Evolutionary conservation across 23 tunicate genomes (phyloP).

Genomic region (Oikopleura vanhoeffeni): DNA sequence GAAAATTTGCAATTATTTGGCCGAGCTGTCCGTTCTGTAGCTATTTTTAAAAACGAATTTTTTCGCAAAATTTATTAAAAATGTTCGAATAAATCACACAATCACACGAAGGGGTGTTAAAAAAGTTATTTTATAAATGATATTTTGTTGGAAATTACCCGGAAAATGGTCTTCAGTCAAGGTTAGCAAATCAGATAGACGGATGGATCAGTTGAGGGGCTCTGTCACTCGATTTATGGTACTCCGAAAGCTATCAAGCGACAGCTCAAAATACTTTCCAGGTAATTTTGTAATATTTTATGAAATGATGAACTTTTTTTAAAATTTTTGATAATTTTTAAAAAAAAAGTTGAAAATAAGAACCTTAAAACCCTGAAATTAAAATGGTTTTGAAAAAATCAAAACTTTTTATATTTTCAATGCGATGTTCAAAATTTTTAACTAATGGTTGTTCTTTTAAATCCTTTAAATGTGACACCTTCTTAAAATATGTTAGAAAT

Average conservation of each 20-base stretch:
- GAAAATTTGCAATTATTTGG: neutral
- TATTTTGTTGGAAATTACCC: neutral
- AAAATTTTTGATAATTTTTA: too few relatives aligned
- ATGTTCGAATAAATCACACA: neutral
- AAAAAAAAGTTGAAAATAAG: too few relatives aligned
- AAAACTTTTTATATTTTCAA: too few relatives aligned
- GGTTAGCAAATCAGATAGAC: constrained; percentile 49
- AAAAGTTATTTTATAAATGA: neutral
- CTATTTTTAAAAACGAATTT: neutral
- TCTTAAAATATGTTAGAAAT: too few relatives aligned
- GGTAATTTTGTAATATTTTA: neutral
- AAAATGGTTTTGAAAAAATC: too few relatives aligned
- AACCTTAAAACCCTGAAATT: too few relatives aligned
- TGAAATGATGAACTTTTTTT: too few relatives aligned
- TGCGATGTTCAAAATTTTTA: too few relatives aligned
- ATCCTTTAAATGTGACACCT: too few relatives aligned
- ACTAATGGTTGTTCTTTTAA: too few relatives aligned
- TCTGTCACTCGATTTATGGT: constrained; percentile 40
- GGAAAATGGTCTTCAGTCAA: constrained; percentile 18
- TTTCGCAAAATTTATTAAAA: neutral
- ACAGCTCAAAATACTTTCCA: constrained; percentile 9
- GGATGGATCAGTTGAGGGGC: constrained; percentile 67
- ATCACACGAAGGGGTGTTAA: neutral
- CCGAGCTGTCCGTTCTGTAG: neutral
- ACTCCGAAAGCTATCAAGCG: constrained; percentile 5